These are phyloP conservation scores for Lampropteryx suffumata DNA, from an alignment of 2,888 invertebrate species.

Conservation along the genomic window DNA sequence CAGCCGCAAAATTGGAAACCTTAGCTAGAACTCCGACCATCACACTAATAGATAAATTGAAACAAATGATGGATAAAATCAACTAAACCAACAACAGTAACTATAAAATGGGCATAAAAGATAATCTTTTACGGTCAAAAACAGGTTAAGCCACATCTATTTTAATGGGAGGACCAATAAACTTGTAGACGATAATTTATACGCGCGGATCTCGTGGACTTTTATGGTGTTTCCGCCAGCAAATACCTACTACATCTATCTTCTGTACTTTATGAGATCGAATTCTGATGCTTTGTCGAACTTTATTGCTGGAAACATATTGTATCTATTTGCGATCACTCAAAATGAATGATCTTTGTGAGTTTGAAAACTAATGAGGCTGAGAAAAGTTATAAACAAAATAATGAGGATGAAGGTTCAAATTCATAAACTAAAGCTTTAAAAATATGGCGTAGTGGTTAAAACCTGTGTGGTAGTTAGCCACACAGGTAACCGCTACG, in stretches of 20 bases:
- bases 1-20: too few species aligned
- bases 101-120: slow-evolving; percentile 3
- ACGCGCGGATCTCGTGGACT: background rate
- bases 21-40: background rate
- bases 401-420: too few species aligned
- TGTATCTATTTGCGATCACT: too few species aligned
- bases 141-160: slow-evolving; percentile 1
- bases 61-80: slow-evolving; percentile 1
- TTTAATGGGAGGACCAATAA: slow-evolving; percentile 7
- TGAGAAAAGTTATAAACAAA: too few species aligned
- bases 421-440: too few species aligned
- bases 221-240: slow-evolving; percentile 7
- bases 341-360: too few species aligned
- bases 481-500: too few species aligned
- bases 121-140: slow-evolving; percentile 12
- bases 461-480: too few species aligned
- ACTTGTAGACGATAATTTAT: slow-evolving; percentile 18
- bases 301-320: too few species aligned
- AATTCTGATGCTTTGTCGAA: too few species aligned
- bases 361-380: too few species aligned
- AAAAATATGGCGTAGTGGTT: too few species aligned
- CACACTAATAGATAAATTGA: background rate
- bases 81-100: background rate
- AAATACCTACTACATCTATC: background rate
- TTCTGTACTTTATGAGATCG: background rate